phyloP scores from a whole-genome alignment of 2,113 vertebrate species.

The Ranitomeya imitator region DNA sequence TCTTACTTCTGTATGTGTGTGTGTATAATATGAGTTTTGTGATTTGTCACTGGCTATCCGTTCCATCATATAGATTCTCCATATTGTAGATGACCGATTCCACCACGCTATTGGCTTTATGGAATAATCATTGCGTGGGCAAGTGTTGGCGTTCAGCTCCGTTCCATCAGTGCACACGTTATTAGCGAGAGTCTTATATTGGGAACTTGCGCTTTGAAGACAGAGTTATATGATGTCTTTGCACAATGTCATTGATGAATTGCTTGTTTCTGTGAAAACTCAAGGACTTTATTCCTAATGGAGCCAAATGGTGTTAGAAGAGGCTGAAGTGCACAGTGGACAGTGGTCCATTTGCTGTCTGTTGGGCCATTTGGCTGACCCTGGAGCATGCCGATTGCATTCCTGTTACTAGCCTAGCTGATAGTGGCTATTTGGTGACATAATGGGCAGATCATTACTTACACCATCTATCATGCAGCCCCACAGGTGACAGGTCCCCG shows the following conservation, averaged over 20 bases:
- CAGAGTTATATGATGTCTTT: neutral
- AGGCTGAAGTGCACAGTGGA: neutral
- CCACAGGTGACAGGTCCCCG: neutral
- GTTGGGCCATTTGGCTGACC: constrained; percentile 24
- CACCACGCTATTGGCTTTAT: too few relatives aligned
- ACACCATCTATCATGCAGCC: neutral
- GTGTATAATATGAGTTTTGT: too few relatives aligned
- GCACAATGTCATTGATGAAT: neutral
- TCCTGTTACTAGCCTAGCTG: neutral
- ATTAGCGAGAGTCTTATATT: neutral
- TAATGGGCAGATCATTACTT: neutral
- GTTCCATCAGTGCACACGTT: too few relatives aligned
- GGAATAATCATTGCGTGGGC: too few relatives aligned
- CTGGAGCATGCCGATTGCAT: neutral
- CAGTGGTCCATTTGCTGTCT: constrained; percentile 23
- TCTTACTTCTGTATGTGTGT: too few relatives aligned
- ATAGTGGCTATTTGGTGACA: neutral
- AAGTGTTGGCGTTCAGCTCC: too few relatives aligned
- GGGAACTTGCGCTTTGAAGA: neutral
- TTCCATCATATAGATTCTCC: too few relatives aligned
- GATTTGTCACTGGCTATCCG: too few relatives aligned
- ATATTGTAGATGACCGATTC: too few relatives aligned
- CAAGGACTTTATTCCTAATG: neutral
- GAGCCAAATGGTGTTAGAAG: constrained; percentile 20
- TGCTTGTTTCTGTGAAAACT: neutral